Evolutionary conservation across 2,113 vertebrate genomes (phyloP).

Genomic region (Oryzias javanicus): DNA sequence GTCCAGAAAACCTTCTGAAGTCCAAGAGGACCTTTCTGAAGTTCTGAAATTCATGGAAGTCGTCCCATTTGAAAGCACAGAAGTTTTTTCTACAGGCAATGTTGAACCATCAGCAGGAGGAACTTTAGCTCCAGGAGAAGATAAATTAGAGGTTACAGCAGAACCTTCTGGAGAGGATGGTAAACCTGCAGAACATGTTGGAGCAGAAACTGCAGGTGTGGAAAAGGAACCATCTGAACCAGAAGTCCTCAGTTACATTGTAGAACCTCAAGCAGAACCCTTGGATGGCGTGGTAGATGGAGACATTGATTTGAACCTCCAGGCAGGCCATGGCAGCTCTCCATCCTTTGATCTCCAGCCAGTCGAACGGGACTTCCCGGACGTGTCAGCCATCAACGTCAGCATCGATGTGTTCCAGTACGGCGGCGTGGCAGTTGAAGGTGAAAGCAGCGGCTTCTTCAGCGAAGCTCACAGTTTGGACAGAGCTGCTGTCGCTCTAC

Average conservation of each 20-base stretch:
- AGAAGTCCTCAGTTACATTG: too few relatives aligned
- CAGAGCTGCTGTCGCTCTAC: slow-evolving; percentile 47
- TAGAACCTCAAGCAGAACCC: neutral
- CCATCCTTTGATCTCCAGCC: neutral
- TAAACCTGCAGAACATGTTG: neutral
- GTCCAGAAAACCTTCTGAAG: neutral
- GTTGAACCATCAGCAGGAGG: neutral
- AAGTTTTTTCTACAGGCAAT: too few relatives aligned
- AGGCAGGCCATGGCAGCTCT: neutral
- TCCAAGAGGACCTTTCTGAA: neutral
- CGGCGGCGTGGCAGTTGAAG: slow-evolving; percentile 14
- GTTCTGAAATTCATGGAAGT: too few relatives aligned
- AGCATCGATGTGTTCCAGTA: slow-evolving; percentile 66
- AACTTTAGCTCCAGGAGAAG: neutral
- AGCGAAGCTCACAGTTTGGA: slow-evolving; percentile 51
- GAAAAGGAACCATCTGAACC: neutral
- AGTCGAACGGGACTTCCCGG: slow-evolving; percentile 1
- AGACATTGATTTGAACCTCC: neutral
- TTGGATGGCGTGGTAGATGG: neutral
- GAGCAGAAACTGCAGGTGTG: neutral
- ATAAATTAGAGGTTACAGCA: too few relatives aligned
- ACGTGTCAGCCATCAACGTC: slow-evolving; percentile 42
- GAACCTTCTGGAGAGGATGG: too few relatives aligned
- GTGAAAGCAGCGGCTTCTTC: slow-evolving; percentile 61
- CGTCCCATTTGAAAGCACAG: neutral